phyloP scores from a whole-genome alignment of 2,888 invertebrate species.

The Lycophotia porphyrea region DNA sequence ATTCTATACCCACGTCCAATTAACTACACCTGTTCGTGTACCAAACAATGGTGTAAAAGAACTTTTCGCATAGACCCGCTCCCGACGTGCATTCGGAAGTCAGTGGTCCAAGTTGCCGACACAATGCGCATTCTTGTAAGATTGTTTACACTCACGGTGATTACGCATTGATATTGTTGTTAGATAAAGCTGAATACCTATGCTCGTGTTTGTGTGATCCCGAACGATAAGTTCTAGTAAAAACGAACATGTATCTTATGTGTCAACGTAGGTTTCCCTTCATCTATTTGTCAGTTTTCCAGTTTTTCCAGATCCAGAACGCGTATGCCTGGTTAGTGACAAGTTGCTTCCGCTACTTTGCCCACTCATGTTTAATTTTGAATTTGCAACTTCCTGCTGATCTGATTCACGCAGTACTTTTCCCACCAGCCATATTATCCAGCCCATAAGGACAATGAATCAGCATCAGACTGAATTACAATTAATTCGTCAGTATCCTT shows the following conservation, averaged over 20 bases:
- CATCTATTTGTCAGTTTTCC: constrained; percentile 20
- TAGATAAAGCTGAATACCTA: constrained; percentile 49
- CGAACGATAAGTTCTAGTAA: constrained; percentile 26
- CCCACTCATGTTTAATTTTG: constrained; percentile 2
- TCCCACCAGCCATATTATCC: neutral
- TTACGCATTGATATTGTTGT: constrained; percentile 62
- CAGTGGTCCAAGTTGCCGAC: constrained; percentile 66
- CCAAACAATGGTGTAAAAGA: constrained; percentile 65
- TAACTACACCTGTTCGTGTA: constrained; percentile 59
- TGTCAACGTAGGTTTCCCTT: constrained; percentile 15
- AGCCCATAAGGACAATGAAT: constrained; percentile 19
- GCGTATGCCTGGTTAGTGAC: constrained; percentile 17
- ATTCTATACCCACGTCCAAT: constrained; percentile 62
- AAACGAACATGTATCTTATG: constrained; percentile 9
- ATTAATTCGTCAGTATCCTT: constrained; percentile 20
- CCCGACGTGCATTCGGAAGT: constrained; percentile 75
- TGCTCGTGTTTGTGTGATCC: constrained; percentile 26
- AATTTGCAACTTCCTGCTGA: constrained; percentile 27
- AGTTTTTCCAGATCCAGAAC: constrained; percentile 37
- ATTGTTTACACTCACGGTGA: constrained; percentile 65
- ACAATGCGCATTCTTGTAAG: constrained; percentile 80
- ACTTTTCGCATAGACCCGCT: constrained; percentile 66
- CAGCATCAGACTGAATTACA: neutral
- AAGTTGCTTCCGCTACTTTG: constrained; percentile 24
- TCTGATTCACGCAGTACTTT: constrained; percentile 30